These are phyloP conservation scores for Hypena proboscidalis DNA, from an alignment of 2,888 invertebrate genomes.

Conservation along the genomic window DNA sequence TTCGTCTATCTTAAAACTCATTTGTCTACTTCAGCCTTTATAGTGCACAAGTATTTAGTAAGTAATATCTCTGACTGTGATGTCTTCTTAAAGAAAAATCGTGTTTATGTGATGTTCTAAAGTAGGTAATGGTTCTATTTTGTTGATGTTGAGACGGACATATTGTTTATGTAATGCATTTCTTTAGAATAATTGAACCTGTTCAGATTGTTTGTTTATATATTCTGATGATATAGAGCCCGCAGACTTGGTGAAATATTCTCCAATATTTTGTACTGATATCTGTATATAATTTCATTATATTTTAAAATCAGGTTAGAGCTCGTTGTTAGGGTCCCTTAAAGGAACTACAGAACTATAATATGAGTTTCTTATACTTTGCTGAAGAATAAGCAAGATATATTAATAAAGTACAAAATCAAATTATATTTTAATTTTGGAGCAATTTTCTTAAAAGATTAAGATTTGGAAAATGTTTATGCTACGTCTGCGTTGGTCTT, in stretches of 20 bases:
- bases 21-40: slow-evolving; percentile 10
- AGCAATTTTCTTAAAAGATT: too few relatives aligned
- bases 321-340: too few relatives aligned
- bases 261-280: too few relatives aligned
- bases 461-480: too few relatives aligned
- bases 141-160: slow-evolving; percentile 71
- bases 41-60: slow-evolving; percentile 50
- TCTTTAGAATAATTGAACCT: slow-evolving; percentile 63
- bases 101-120: slow-evolving; percentile 73
- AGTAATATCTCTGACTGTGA: slow-evolving; percentile 79
- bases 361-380: too few relatives aligned
- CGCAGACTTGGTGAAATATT: slow-evolving; percentile 3
- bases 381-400: too few relatives aligned
- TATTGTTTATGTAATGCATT: slow-evolving; percentile 69
- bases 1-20: slow-evolving; percentile 18
- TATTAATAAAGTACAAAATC: too few relatives aligned
- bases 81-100: slow-evolving; percentile 82
- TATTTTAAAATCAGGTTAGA: too few relatives aligned
- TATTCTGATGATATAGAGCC: slow-evolving; percentile 52
- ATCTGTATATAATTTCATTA: too few relatives aligned
- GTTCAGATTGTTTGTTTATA: slow-evolving; percentile 63
- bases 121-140: slow-evolving; percentile 63
- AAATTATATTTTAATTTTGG: too few relatives aligned
- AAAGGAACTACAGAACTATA: too few relatives aligned
- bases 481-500: slow-evolving; percentile 5